phyloP scores from a whole-genome alignment of 1,140 invertebrate species.

The Phenacoccus solenopsis region DNA sequence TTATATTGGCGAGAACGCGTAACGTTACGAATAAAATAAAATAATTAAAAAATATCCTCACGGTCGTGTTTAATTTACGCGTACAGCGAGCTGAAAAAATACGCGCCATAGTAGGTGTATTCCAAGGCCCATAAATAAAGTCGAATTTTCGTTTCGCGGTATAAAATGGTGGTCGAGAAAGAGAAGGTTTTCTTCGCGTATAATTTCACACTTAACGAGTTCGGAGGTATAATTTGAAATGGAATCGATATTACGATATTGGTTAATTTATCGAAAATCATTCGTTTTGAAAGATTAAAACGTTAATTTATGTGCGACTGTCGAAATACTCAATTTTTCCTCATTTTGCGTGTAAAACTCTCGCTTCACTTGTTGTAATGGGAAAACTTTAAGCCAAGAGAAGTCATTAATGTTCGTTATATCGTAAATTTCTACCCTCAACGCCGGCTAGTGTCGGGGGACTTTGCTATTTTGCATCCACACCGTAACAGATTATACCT shows the following conservation, averaged over 20 bases:
- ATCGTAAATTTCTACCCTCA: background rate
- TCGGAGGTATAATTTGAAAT: background rate
- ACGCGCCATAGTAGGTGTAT: no score
- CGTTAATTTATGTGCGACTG: background rate
- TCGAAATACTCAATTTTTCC: background rate
- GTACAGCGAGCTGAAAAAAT: no score
- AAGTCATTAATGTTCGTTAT: slow-evolving; percentile 3
- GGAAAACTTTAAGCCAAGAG: slow-evolving; percentile 1
- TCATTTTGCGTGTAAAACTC: background rate
- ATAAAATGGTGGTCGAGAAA: background rate
- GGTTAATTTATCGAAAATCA: background rate
- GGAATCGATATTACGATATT: background rate
- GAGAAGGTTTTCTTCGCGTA: background rate
- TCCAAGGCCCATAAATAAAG: background rate
- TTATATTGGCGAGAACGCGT: background rate
- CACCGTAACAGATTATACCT: background rate
- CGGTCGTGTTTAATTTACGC: no score
- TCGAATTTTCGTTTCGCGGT: background rate
- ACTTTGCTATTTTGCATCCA: background rate
- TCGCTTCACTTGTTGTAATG: background rate
- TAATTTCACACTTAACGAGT: background rate
- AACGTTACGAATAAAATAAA: background rate
- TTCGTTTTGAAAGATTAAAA: background rate
- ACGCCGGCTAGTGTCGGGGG: background rate
- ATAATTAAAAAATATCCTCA: slow-evolving; percentile 4